A percentile compares a stretch with the other conserved stretches of the same genome.
Evolutionary conservation across 1,140 invertebrate species (phyloP).

Genomic region (Meteorus sp.): DNA sequence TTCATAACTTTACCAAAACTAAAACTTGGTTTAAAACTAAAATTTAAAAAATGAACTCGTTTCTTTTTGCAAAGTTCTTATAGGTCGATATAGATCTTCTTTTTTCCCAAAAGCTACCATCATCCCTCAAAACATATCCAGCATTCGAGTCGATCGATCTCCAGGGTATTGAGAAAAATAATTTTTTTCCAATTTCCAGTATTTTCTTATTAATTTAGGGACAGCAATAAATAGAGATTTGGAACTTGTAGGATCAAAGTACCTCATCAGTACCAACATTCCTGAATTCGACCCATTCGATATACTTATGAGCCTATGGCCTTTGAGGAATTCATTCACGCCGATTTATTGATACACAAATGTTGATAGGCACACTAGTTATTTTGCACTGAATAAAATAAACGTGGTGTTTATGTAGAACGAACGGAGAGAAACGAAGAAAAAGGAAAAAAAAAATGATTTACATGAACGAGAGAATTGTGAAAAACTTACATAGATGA

Average conservation of each 20-base stretch:
- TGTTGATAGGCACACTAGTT: too few relatives aligned
- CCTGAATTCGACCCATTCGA: not conserved
- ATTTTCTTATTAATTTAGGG: not conserved
- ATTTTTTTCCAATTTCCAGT: not conserved
- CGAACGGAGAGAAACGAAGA: too few relatives aligned
- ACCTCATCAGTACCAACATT: not conserved
- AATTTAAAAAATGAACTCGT: not conserved
- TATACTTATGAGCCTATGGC: not conserved
- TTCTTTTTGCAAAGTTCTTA: too few relatives aligned
- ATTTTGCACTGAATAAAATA: too few relatives aligned
- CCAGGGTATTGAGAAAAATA: not conserved
- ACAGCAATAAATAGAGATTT: too few relatives aligned
- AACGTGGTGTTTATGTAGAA: too few relatives aligned
- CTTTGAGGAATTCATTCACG: too few relatives aligned
- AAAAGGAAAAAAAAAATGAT: too few relatives aligned
- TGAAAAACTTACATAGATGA: too few relatives aligned
- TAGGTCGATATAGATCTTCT: not conserved
- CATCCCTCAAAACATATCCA: too few relatives aligned
- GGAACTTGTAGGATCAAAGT: not conserved
- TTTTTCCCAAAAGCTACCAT: not conserved
- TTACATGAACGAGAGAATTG: too few relatives aligned
- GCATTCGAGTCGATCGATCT: not conserved
- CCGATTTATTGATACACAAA: too few relatives aligned
- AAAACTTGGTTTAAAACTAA: conserved; percentile 19
- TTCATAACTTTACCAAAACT: not conserved